Evolutionary conservation across 1,140 invertebrate genomes (phyloP).

Genomic region (Metopolophium dirhodum): DNA sequence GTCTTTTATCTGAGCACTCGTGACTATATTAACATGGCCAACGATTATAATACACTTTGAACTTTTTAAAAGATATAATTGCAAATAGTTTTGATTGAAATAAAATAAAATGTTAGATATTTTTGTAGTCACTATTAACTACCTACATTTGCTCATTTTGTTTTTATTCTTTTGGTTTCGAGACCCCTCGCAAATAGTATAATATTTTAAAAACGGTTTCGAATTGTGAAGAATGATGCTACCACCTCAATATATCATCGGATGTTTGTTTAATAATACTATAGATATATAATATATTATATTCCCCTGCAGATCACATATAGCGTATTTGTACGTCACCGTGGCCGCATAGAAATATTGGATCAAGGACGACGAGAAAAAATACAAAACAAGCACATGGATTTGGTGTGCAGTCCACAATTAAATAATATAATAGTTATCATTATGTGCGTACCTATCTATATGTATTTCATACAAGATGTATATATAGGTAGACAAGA

Average conservation of each 20-base stretch:
- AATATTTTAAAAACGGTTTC: background rate
- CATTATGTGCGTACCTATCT: background rate
- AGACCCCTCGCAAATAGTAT: background rate
- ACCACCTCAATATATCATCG: background rate
- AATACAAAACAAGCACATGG: background rate
- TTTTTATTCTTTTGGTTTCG: no score
- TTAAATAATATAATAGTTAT: conserved; percentile 1
- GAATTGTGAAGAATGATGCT: background rate
- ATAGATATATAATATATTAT: background rate
- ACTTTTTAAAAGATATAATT: no score
- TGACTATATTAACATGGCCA: no score
- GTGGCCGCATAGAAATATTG: background rate
- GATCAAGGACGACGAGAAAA: conserved; percentile 36
- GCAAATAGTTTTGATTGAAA: no score
- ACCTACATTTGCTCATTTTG: no score
- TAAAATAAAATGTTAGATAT: no score
- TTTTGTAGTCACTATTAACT: no score
- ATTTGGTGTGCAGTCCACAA: background rate
- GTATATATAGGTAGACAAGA: background rate
- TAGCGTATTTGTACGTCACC: background rate
- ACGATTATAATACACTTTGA: no score
- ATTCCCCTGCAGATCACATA: background rate
- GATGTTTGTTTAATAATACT: background rate
- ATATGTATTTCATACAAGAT: background rate
- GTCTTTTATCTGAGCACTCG: no score